Conservation (phyloP, 2,888 invertebrate genomes). For the Mamestra brassicae region DNA sequence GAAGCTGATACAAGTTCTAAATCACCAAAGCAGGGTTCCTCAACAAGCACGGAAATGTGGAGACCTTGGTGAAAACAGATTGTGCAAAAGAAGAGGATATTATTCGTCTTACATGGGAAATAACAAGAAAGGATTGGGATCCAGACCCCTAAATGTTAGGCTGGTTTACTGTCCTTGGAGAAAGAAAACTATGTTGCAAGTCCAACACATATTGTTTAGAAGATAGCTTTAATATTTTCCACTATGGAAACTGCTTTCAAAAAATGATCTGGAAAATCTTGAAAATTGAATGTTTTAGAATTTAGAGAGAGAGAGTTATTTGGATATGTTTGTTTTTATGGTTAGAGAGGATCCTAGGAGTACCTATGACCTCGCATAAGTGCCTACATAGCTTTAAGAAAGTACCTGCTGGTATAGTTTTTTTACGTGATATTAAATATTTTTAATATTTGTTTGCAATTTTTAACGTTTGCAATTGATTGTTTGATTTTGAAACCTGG, state of each 20-base stretch:
- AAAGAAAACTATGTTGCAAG: not conserved
- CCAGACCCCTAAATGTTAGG: not conserved
- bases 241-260: slow-evolving; percentile 45
- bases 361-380: slow-evolving; percentile 50
- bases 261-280: slow-evolving; percentile 52
- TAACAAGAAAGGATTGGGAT: not conserved
- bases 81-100: not conserved
- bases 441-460: slow-evolving; percentile 66
- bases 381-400: slow-evolving; percentile 78
- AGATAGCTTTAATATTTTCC: slow-evolving; percentile 20
- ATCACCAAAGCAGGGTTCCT: slow-evolving; percentile 82
- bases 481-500: slow-evolving; percentile 49
- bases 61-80: slow-evolving; percentile 81
- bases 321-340: slow-evolving; percentile 32
- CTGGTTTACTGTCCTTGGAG: not conserved
- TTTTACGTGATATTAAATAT: slow-evolving; percentile 63
- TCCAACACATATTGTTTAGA: not conserved
- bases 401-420: slow-evolving; percentile 81
- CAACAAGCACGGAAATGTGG: slow-evolving; percentile 85
- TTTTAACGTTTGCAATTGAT: slow-evolving; percentile 53
- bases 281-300: slow-evolving; percentile 16
- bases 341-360: slow-evolving; percentile 54
- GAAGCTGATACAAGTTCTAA: slow-evolving; percentile 80
- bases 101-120: not conserved
- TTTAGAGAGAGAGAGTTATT: slow-evolving; percentile 43